Conservation (phyloP, 1,140 invertebrate genomes). For the Drosophila burlai region DNA sequence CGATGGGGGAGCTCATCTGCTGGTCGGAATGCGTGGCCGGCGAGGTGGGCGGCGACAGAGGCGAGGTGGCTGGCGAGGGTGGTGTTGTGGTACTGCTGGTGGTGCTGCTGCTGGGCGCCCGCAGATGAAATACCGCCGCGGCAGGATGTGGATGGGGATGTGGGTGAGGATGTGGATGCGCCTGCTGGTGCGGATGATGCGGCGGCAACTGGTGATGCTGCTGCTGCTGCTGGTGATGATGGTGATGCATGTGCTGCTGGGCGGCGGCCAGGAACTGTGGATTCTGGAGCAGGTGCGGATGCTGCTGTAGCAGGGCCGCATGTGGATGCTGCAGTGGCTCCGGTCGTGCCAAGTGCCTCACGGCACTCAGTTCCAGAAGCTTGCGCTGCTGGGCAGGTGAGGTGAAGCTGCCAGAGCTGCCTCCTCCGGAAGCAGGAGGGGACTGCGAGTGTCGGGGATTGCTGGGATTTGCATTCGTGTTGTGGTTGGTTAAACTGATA, state of each 20-base stretch:
- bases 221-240: constrained; percentile 58
- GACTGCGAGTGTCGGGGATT: constrained; percentile 55
- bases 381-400: constrained; percentile 69
- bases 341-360: constrained; percentile 71
- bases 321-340: constrained; percentile 82
- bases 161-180: constrained; percentile 30
- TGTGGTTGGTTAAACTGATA: constrained; percentile 42
- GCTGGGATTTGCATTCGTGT: constrained; percentile 7
- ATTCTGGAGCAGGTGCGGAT: constrained; percentile 79
- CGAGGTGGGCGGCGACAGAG: constrained; percentile 76
- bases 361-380: constrained; percentile 60
- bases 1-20: constrained; percentile 49
- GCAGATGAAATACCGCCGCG: constrained; percentile 64
- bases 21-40: constrained; percentile 65
- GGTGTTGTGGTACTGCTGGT: constrained; percentile 48
- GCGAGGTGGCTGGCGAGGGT: constrained; percentile 79
- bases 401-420: constrained; percentile 33
- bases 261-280: constrained; percentile 79
- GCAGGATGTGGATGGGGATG: constrained; percentile 46
- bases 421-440: constrained; percentile 30
- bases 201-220: constrained; percentile 54
- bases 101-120: constrained; percentile 48
- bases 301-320: constrained; percentile 77
- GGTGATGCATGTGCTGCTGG: constrained; percentile 74
- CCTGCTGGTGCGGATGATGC: constrained; percentile 43